Evolutionary conservation across 2,797 vertebrate genomes (phyloP).

Genomic region (Lutjanus campechanus): DNA sequence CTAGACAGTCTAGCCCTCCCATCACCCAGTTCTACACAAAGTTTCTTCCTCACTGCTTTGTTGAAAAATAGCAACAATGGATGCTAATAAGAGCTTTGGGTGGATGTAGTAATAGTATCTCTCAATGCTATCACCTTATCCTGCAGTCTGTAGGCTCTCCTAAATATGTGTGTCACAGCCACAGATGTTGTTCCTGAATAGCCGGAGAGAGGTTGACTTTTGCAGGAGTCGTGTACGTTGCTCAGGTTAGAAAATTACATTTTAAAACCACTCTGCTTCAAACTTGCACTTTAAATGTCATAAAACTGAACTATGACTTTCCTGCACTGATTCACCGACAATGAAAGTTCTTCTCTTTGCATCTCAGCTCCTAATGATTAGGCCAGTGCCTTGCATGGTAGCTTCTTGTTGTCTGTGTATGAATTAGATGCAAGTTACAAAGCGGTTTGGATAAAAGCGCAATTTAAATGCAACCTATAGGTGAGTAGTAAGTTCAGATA

Average conservation of each 20-base stretch:
- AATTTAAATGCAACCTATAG: too few species aligned
- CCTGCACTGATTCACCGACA: too few species aligned
- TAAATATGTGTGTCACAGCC: background rate
- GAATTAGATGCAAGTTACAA: too few species aligned
- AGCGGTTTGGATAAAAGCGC: too few species aligned
- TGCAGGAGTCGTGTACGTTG: background rate
- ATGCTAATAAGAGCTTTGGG: slow-evolving; percentile 28
- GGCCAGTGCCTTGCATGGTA: too few species aligned
- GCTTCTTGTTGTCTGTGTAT: too few species aligned
- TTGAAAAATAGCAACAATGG: slow-evolving; percentile 47
- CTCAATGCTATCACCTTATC: background rate
- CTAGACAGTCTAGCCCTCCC: slow-evolving; percentile 9
- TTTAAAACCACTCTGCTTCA: background rate
- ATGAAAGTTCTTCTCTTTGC: too few species aligned
- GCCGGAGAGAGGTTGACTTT: background rate
- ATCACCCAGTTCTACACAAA: background rate
- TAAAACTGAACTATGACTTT: too few species aligned
- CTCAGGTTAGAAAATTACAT: background rate
- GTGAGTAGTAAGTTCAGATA: too few species aligned
- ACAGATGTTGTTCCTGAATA: background rate
- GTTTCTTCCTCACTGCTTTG: slow-evolving; percentile 18
- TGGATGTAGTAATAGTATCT: slow-evolving; percentile 13
- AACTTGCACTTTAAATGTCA: background rate
- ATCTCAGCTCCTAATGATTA: too few species aligned
- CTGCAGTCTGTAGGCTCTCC: background rate